Evolutionary conservation across 2,113 vertebrate genomes (phyloP).

Genomic region (Gavia stellata): DNA sequence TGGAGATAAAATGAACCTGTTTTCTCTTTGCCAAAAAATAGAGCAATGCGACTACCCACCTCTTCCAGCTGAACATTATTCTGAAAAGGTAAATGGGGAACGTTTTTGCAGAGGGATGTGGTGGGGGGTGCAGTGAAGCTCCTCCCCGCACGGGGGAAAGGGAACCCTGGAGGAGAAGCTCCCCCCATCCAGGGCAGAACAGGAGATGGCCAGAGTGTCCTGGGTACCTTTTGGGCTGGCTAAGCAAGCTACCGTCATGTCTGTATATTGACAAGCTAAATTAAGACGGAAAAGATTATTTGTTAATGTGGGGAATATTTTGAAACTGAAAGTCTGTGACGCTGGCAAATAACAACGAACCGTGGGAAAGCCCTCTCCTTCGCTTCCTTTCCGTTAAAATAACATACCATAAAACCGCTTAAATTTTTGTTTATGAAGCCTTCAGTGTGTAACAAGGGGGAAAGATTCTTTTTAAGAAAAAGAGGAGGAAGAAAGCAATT

Average conservation of each 20-base stretch:
- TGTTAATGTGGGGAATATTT: background rate
- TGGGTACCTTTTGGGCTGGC: background rate
- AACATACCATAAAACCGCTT: background rate
- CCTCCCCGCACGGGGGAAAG: background rate
- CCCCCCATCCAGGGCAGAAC: background rate
- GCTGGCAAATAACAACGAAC: background rate
- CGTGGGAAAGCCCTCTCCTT: background rate
- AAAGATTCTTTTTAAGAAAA: background rate
- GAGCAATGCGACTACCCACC: conserved; percentile 85
- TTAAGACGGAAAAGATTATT: background rate
- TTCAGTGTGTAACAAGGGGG: background rate
- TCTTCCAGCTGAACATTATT: conserved; percentile 82
- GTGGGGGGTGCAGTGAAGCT: background rate
- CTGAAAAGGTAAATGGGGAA: conserved; percentile 75
- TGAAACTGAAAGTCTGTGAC: background rate
- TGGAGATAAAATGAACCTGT: conserved; percentile 86
- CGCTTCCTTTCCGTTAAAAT: background rate
- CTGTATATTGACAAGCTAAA: background rate
- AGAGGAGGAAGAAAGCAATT: background rate
- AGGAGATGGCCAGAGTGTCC: background rate
- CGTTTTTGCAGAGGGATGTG: background rate
- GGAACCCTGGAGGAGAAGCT: background rate
- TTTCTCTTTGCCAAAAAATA: conserved; percentile 86
- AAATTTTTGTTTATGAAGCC: background rate
- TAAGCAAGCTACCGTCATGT: background rate